These are phyloP conservation scores for Drosophila gunungcola DNA, from an alignment of 1,140 invertebrate genomes.

Conservation along the genomic window DNA sequence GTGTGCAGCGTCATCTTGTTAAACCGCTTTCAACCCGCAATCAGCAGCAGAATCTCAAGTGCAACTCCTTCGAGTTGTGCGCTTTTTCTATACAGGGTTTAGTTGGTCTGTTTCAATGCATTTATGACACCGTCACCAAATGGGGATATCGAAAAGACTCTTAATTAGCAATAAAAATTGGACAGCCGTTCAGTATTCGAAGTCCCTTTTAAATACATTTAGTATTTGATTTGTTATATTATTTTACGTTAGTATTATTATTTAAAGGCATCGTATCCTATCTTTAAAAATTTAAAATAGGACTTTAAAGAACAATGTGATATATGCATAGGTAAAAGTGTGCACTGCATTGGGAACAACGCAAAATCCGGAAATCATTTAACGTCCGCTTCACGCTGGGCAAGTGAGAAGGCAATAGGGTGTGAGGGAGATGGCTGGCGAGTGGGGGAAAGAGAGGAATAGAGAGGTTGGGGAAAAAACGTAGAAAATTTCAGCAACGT, in stretches of 20 bases:
- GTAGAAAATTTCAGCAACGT: slow-evolving; percentile 74
- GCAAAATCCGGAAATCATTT: slow-evolving; percentile 47
- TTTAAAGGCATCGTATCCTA: too few species aligned
- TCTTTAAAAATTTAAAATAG: too few species aligned
- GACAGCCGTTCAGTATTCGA: too few species aligned
- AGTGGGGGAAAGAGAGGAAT: too few species aligned
- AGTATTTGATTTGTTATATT: too few species aligned
- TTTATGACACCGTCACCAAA: too few species aligned
- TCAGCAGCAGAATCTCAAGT: slow-evolving; percentile 39
- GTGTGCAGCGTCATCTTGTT: slow-evolving; percentile 17
- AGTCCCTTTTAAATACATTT: too few species aligned
- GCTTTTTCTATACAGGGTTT: not conserved
- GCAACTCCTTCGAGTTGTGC: slow-evolving; percentile 2
- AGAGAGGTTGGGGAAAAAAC: slow-evolving; percentile 8
- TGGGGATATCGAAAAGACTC: too few species aligned
- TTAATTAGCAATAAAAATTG: too few species aligned
- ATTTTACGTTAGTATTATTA: too few species aligned
- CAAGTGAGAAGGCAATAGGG: slow-evolving; percentile 2
- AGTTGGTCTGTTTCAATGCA: too few species aligned
- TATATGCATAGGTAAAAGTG: slow-evolving; percentile 5
- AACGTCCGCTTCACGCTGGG: slow-evolving; percentile 28
- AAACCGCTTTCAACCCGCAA: slow-evolving; percentile 44
- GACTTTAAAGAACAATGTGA: not conserved
- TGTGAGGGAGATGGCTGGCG: not conserved
- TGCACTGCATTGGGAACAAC: slow-evolving; percentile 19